A percentile compares a stretch with the other conserved stretches of the same genome.
These are phyloP conservation scores for Craterocephalus amniculus DNA, from an alignment of 2,797 vertebrate genomes.

Conservation along the genomic window DNA sequence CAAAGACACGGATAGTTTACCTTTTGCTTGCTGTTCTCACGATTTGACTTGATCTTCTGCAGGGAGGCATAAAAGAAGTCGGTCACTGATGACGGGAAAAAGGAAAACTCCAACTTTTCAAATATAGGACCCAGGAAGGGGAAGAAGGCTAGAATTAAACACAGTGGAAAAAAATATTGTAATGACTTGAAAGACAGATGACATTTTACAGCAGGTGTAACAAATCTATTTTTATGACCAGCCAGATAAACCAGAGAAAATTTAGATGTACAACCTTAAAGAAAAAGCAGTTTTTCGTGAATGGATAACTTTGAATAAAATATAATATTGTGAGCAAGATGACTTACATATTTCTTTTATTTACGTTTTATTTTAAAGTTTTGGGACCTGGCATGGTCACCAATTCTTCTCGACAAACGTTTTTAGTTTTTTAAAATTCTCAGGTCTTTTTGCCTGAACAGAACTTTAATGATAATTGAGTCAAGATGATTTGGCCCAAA, in stretches of 20 bases:
- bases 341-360: not conserved
- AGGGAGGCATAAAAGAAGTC: slow-evolving; percentile 79
- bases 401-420: too few relatives aligned
- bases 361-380: too few relatives aligned
- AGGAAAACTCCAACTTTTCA: slow-evolving; percentile 73
- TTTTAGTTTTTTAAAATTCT: too few relatives aligned
- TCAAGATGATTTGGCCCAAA: too few relatives aligned
- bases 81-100: slow-evolving; percentile 67
- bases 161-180: not conserved
- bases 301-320: not conserved
- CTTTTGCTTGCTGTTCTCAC: slow-evolving; percentile 32
- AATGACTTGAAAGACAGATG: not conserved
- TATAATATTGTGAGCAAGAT: not conserved
- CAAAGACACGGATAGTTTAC: slow-evolving; percentile 46
- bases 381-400: too few relatives aligned
- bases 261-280: not conserved
- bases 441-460: too few relatives aligned
- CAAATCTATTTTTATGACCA: not conserved
- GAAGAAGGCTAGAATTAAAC: slow-evolving; percentile 72
- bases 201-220: not conserved
- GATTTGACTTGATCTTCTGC: slow-evolving; percentile 77
- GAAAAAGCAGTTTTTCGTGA: not conserved
- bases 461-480: too few relatives aligned
- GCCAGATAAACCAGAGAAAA: not conserved
- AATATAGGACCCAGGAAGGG: slow-evolving; percentile 77